These are phyloP conservation scores for Heterochromis multidens DNA, from an alignment of 2,113 vertebrate species.

Conservation along the genomic window DNA sequence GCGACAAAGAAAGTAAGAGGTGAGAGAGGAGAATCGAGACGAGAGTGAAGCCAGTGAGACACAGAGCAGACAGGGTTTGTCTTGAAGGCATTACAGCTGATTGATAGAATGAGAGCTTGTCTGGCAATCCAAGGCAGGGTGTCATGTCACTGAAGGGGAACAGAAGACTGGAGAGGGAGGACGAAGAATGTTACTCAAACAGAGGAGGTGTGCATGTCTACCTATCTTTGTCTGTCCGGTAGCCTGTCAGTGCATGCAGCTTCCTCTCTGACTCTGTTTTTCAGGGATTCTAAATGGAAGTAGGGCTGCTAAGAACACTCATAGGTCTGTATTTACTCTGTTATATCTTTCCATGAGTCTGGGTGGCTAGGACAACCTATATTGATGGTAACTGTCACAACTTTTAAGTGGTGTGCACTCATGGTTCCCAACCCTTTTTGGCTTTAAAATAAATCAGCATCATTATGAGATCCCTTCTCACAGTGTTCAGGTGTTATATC, in stretches of 20 bases:
- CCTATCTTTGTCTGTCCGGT: not conserved
- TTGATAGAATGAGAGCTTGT: constrained; percentile 63
- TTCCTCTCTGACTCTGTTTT: not conserved
- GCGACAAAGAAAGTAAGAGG: not conserved
- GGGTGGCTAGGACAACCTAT: not conserved
- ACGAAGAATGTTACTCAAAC: not conserved
- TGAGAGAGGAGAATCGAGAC: not conserved
- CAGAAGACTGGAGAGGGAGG: constrained; percentile 13
- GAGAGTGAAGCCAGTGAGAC: not conserved
- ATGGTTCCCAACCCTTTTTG: not conserved
- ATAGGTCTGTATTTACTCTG: not conserved
- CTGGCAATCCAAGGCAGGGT: constrained; percentile 16
- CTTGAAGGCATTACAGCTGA: constrained; percentile 40
- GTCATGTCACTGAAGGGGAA: constrained; percentile 17
- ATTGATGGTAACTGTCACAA: not conserved
- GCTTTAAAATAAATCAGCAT: not conserved
- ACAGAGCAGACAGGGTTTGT: constrained; percentile 30
- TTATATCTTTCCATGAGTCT: not conserved
- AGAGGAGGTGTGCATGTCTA: not conserved
- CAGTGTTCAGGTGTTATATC: not conserved
- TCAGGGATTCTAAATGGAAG: not conserved
- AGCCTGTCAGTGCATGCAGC: not conserved
- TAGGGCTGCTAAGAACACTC: not conserved
- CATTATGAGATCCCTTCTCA: not conserved
- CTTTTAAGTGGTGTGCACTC: not conserved